These are phyloP conservation scores for Melieria omissa DNA, from an alignment of 2,888 invertebrate genomes.

Conservation along the genomic window DNA sequence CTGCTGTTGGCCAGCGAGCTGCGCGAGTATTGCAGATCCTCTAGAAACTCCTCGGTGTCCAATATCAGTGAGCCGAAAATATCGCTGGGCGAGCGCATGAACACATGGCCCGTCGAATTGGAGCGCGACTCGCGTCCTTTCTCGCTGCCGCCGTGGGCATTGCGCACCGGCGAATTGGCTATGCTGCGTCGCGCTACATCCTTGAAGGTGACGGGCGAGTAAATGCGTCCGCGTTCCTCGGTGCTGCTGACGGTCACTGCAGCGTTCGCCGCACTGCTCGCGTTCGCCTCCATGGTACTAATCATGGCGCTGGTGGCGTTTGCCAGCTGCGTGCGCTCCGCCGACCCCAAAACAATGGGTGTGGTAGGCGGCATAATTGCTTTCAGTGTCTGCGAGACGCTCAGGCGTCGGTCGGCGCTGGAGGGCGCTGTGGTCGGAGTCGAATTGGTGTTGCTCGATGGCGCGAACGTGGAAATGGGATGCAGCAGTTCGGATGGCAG, in stretches of 20 bases:
- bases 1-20: constrained; percentile 55
- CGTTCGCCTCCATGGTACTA: neutral
- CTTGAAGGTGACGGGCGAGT: constrained; percentile 87
- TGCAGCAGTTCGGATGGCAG: constrained; percentile 55
- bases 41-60: constrained; percentile 71
- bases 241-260: constrained; percentile 13
- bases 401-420: constrained; percentile 49
- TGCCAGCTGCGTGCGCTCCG: constrained; percentile 20
- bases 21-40: constrained; percentile 64
- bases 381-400: constrained; percentile 46
- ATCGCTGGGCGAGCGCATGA: constrained; percentile 71
- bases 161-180: constrained; percentile 78
- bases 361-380: constrained; percentile 48
- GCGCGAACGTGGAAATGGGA: constrained; percentile 50
- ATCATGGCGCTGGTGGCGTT: constrained; percentile 23
- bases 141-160: constrained; percentile 60
- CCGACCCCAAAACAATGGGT: constrained; percentile 42
- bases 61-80: constrained; percentile 71
- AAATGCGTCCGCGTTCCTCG: constrained; percentile 75
- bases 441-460: constrained; percentile 42
- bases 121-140: constrained; percentile 74
- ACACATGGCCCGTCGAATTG: constrained; percentile 74
- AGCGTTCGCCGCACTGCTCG: constrained; percentile 5
- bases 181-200: constrained; percentile 84
- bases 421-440: constrained; percentile 16